phyloP scores from a whole-genome alignment of 2,888 invertebrate species.

The Ichneumoninae sp. region DNA sequence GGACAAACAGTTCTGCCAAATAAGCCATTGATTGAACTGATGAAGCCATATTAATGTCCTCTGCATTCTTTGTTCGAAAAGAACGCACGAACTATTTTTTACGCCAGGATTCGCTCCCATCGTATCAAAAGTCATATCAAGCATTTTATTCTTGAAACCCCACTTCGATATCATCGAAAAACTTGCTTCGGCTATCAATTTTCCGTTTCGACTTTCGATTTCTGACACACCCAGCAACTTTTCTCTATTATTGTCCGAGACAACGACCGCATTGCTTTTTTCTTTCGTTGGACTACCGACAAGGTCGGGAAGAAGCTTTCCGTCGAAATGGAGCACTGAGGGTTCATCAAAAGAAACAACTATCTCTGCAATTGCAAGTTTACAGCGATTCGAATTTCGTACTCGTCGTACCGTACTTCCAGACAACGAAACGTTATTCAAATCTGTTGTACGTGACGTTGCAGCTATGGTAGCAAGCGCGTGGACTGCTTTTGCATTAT shows the following conservation, averaged over 20 bases:
- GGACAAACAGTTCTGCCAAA: constrained; percentile 40
- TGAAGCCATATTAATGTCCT: constrained; percentile 56
- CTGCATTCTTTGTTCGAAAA: constrained; percentile 56
- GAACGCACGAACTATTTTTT: constrained; percentile 55
- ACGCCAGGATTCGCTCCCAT: constrained; percentile 68
- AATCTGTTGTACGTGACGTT: neutral
- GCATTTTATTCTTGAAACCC: neutral
- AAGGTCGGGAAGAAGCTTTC: neutral
- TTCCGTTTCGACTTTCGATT: neutral
- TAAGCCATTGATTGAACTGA: neutral
- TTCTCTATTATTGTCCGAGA: neutral
- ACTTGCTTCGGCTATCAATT: neutral
- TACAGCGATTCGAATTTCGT: neutral
- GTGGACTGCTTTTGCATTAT: neutral
- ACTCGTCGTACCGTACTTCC: neutral
- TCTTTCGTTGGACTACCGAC: neutral
- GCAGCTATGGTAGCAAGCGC: neutral
- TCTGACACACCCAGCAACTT: neutral
- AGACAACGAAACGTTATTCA: neutral
- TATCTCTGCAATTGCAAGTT: neutral
- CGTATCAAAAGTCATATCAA: constrained; percentile 63
- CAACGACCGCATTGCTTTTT: neutral
- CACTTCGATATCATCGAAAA: neutral
- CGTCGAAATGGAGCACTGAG: constrained; percentile 6
- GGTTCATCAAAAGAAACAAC: neutral